Base-by-base conservation (phyloP, 2,113 vertebrate genomes). In the Eleginops maclovinus region DNA sequence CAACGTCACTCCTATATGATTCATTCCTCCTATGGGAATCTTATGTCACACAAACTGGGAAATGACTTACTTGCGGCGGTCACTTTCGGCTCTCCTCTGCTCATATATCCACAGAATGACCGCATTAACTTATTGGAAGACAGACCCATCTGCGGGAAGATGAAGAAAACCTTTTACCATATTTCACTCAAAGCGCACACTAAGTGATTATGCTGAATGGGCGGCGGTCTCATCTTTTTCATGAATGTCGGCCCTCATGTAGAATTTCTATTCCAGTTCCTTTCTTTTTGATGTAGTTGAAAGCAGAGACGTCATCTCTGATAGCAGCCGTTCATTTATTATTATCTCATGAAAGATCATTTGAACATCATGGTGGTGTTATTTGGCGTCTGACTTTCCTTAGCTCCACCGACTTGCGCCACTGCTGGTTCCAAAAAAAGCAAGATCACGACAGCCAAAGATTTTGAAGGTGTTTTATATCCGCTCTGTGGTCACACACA, bases 21-120 rank as follows among this genome's bases (percentile, higher is more conserved):
- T 9, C 24, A 54, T 60, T 41, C 1, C 14, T 47, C 3, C 43
- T 40, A 9, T 69, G 53, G 14, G 6, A 64, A 26, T 47, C 16
- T 22, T 9, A 7, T 15, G 19, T 51, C 47, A 56, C 8, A 12
- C 24, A 19, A 21, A 28, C 12, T 9, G 14, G 41, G 55, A 7
- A 41, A 59, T 77, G 51, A 44, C 59, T 60, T 17, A 21, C 46
- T 2, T 41, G 40, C 36, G 19, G 36, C 22, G 2, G 54, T 56
- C 64, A 31, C 19, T 24, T 22, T 12, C 7, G 14, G 21, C 21
- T 41, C 40, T 21, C 49, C 46, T 60, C 44, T 15, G 10, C 28
- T 82, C 73, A 59, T 74, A 70, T 78, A 63, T 89, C 49, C 4
- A 17, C 28, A 40, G 15, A 86, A 79, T 13, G 46, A 63, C 47